Percentiles rank a stretch among this genome's conserved stretches.
These are phyloP conservation scores for Drosophila emarginata DNA, from an alignment of 2,888 invertebrate species.

Conservation along the genomic window DNA sequence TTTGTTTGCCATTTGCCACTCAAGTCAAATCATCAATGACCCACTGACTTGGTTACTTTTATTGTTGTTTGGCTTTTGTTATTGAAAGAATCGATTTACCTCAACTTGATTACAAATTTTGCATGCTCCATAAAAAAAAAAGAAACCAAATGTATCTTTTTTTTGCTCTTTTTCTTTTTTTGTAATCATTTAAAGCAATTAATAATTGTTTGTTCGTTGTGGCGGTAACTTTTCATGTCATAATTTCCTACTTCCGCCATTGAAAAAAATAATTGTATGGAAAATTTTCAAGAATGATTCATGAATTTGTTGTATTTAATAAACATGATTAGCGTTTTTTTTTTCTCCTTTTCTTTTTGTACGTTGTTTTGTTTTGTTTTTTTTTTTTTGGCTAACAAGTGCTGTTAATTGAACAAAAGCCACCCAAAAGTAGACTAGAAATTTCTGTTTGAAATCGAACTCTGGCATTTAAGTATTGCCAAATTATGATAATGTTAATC, in stretches of 20 bases:
- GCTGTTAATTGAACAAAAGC: background rate
- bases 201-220: background rate
- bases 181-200: conserved; percentile 6
- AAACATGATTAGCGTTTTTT: conserved; percentile 13
- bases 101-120: conserved; percentile 6
- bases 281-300: conserved; percentile 42
- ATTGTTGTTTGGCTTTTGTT: background rate
- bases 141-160: background rate
- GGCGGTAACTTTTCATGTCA: conserved; percentile 57
- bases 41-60: conserved; percentile 5
- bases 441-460: background rate
- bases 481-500: background rate
- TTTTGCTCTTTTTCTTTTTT: background rate
- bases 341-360: background rate
- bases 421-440: conserved; percentile 3
- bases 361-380: background rate
- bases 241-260: conserved; percentile 67
- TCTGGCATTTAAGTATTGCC: background rate
- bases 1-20: conserved; percentile 7
- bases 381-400: background rate
- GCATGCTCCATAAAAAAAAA: background rate
- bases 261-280: conserved; percentile 54
- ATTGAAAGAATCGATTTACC: conserved; percentile 4
- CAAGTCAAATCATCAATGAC: conserved; percentile 3
- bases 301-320: conserved; percentile 12